Evolutionary conservation across 2,888 invertebrate genomes (phyloP).

Genomic region (Orthonychiurus folsomi): DNA sequence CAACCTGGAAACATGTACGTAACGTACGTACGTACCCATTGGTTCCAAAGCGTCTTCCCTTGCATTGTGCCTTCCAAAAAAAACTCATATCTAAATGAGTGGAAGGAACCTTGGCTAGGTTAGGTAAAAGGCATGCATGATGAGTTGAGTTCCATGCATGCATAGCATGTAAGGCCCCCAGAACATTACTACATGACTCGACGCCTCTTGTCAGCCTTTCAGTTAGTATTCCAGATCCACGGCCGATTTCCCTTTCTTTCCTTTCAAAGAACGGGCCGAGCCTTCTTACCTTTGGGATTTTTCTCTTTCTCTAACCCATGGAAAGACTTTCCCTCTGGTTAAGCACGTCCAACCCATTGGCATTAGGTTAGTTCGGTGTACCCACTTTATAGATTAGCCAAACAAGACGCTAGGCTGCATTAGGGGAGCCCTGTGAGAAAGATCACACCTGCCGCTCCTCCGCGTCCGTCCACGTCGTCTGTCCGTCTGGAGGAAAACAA

Average conservation of each 20-base stretch:
- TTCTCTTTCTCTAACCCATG: too few species aligned
- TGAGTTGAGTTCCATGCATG: too few species aligned
- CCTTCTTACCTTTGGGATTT: neutral
- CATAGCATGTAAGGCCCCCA: too few species aligned
- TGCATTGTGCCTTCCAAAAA: neutral
- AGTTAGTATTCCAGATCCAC: neutral
- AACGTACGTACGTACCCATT: too few species aligned
- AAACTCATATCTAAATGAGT: neutral
- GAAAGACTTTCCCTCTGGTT: too few species aligned
- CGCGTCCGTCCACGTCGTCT: neutral
- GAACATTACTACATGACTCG: neutral
- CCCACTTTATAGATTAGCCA: constrained; percentile 27
- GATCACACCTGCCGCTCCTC: constrained; percentile 24
- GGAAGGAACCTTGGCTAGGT: neutral
- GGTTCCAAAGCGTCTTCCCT: neutral
- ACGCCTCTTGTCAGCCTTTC: neutral
- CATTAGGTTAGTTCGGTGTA: constrained; percentile 20
- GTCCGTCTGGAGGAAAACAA: neutral
- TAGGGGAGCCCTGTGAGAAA: constrained; percentile 24
- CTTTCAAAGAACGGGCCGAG: neutral
- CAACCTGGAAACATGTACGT: too few species aligned
- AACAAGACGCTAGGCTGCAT: constrained; percentile 17
- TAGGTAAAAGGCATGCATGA: too few species aligned
- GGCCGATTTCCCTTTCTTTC: neutral
- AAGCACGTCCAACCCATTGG: constrained; percentile 22